Base-by-base conservation (phyloP, 2,888 invertebrate genomes). In the Cacoxenus indagator region DNA sequence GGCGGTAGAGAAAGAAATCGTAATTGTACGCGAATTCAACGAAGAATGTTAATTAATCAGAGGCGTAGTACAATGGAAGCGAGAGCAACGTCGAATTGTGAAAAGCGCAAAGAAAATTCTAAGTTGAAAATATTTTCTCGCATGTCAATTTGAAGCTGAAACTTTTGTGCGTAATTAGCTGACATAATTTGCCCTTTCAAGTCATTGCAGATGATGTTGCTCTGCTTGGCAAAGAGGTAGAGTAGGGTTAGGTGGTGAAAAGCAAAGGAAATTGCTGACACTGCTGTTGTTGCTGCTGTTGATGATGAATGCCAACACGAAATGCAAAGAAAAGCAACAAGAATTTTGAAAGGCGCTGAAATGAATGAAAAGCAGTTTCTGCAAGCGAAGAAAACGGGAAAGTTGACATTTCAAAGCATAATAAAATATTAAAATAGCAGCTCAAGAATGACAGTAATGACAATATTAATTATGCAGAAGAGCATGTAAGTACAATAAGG, bases 91-190 rank as follows among this genome's bases (percentile, higher is more conserved):
- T 26, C 9, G 55, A n/a, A 55, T 11, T n/a, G n/a, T n/a, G 11
- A 55, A 11, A 55, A 27, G 9, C 8, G 2, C 2, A 14, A 37
- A 37, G 51, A 51, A 51, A 22, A 17, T 51, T 22, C 19, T 9
- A 51, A 51, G 51, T 22, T 17, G 45, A 51, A 51, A 51, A 51
- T 51, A 9, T 9, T 22, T 51, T 51, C 51, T 51, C 8, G 51
- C 51, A 22, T 51, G 17, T 6, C 51, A 51, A 11, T 17, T 6
- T 17, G 19, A 51, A 14, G 37, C 37, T 2, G 8, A n/a, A 55
- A 55, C 55, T 55, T 55, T 55, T 27, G 27, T n/a, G 55, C 55
- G 26, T 55, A 55, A 55, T 55, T 55, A 55, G 55, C 26, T 55
- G 55, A 27, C 55, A 55, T 27, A 55, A 26, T 55, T 55, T 55